Base-by-base conservation (phyloP, 2,113 vertebrate species). In the Fregetta grallaria region DNA sequence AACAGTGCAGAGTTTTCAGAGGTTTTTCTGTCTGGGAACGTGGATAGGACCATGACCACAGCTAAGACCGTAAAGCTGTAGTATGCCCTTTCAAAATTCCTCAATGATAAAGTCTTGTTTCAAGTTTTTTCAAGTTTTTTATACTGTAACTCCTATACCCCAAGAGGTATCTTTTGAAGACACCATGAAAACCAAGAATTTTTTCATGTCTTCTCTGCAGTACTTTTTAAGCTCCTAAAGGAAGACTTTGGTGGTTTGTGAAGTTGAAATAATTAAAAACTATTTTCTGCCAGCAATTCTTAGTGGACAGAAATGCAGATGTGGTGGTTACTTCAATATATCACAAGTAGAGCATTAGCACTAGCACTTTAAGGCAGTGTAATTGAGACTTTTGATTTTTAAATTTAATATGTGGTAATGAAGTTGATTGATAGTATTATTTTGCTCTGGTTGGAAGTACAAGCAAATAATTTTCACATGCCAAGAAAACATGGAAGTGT, bases 111-210 rank as follows among this genome's bases (percentile, higher is more conserved):
- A 61, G 15, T 36, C 34, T 53, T 27, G 2, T 53, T 77, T 78
- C 38, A 71, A 55, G n/a, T 38, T 61, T 83, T 83, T 86, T 76
- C 8, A 71, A 7, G 2, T 23, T 85, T 86, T 92, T 92, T 62
- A 18, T 15, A 40, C 5, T 44, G 0, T 23, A 36, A 3, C 2
- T 59, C 10, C 11, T 56, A 10, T 13, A 50, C 3, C 4, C 15
- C 12, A 68, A 45, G 36, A 73, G 36, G 9, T 40, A 27, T 67
- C 30, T 72, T 93, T 61, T 56, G 13, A 85, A 53, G 3, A 45
- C 4, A 59, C 5, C 32, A 29, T 67, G 34, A 58, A 81, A 94
- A 74, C 4, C 3, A 66, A 29, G 2, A 34, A 6, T 29, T 26
- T 49, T 47, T 65, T 52, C 52, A 47, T 45, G 38, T 4, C 25